These are phyloP conservation scores for Borostomias antarcticus DNA, from an alignment of 2,797 vertebrate species.

Conservation along the genomic window DNA sequence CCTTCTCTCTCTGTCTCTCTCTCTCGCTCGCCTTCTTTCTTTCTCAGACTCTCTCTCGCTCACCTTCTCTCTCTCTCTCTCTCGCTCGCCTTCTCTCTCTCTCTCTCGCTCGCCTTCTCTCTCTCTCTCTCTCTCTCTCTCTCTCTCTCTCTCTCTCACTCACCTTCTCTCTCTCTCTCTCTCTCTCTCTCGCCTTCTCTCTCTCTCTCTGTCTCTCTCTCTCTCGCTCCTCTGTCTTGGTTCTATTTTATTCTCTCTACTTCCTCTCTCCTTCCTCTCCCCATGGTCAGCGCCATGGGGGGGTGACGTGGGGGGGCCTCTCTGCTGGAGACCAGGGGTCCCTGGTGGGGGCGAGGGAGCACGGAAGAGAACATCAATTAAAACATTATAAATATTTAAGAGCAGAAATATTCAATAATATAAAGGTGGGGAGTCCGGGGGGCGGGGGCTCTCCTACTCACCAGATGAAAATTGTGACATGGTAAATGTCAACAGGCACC, in stretches of 20 bases:
- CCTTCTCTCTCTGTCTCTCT: neutral
- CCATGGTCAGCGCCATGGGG: constrained; percentile 58
- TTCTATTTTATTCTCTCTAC: constrained; percentile 30
- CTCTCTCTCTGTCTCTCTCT: constrained; percentile 7
- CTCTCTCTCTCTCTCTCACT: constrained; percentile 14
- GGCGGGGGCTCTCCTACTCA: constrained; percentile 53
- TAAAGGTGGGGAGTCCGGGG: constrained; percentile 69
- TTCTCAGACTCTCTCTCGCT: no score
- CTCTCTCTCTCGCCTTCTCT: constrained; percentile 34
- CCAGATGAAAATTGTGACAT: constrained; percentile 76
- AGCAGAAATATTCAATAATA: constrained; percentile 81
- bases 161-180: constrained; percentile 24
- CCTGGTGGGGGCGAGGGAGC: constrained; percentile 71
- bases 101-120: neutral
- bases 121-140: neutral
- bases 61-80: neutral
- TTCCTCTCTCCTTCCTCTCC: constrained; percentile 39
- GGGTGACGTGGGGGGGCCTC: constrained; percentile 40
- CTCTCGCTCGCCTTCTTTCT: neutral
- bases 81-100: neutral
- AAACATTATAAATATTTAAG: constrained; percentile 84
- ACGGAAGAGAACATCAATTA: constrained; percentile 82
- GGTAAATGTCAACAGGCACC: constrained; percentile 76
- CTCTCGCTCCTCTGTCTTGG: constrained; percentile 20
- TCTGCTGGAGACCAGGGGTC: constrained; percentile 69